Conservation (phyloP, 1,140 invertebrate genomes). For the Limonius californicus region DNA sequence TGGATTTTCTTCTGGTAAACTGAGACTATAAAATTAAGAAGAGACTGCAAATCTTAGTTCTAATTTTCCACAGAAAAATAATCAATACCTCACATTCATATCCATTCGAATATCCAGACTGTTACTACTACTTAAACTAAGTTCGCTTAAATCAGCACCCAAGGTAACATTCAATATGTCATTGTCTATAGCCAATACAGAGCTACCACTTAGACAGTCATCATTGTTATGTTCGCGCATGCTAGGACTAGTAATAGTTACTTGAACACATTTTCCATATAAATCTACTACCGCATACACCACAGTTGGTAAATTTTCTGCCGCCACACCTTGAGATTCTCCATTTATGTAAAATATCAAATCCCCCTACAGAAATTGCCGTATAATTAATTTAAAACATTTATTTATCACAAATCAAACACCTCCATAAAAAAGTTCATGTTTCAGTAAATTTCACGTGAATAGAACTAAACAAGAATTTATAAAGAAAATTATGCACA, state of each 20-base stretch:
- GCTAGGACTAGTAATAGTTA: conserved; percentile 57
- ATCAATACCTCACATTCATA: conserved; percentile 45
- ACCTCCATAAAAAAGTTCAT: too few relatives aligned
- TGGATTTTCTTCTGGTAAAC: conserved; percentile 40
- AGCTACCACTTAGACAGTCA: conserved; percentile 46
- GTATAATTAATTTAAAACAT: too few relatives aligned
- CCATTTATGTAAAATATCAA: conserved; percentile 89
- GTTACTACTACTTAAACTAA: conserved; percentile 46
- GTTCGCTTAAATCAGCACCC: conserved; percentile 44
- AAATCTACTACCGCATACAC: conserved; percentile 87
- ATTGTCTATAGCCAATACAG: conserved; percentile 46
- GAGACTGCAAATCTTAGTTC: not conserved
- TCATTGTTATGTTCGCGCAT: conserved; percentile 46
- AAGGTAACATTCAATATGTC: conserved; percentile 46
- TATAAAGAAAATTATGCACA: too few relatives aligned
- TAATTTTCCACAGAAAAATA: too few relatives aligned
- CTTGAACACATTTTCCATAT: conserved; percentile 90
- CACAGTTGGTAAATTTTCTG: conserved; percentile 66
- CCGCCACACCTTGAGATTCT: conserved; percentile 81
- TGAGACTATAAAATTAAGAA: conserved; percentile 28
- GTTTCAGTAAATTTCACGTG: too few relatives aligned
- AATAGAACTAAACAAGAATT: too few relatives aligned
- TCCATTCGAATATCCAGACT: conserved; percentile 47
- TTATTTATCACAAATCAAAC: too few relatives aligned
- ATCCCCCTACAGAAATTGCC: conserved; percentile 57